Evolutionary conservation across 1,140 invertebrate species (phyloP), one percentile per base, ranked within the genome.

Genomic region (Conus betulinus): DNA sequence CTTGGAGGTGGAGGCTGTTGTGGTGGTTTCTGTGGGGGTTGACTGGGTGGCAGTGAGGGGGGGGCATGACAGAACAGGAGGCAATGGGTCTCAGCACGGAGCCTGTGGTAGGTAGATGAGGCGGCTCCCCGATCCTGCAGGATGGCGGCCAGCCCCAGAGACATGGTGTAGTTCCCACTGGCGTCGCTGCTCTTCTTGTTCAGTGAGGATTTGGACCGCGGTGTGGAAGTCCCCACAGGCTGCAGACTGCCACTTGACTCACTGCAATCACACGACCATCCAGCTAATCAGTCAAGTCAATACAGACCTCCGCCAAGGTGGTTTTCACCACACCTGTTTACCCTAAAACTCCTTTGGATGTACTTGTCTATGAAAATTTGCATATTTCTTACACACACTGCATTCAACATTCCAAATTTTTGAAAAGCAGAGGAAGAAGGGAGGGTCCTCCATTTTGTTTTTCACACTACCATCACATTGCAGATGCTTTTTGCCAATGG

Each of bases 161-260:
- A 97, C 52, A 97, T 97, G 27, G 97, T 98, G 93, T 97, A 98
- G 3, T 97, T 98, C 8, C 96, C 97, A 20, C 97, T 97, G 11
- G 89, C 90, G 11, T 25, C 39, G 85, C 85, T 78, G 83, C 27
- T 81, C 55, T 7, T 39, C 27, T 57, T 78, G 55, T 71, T 15
- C 7, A n/a, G 20, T 11, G 82, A 23, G 23, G 17, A 27, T 23
- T 23, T 63, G 7, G 53, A 53, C 55, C 88, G 84, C 17, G 94
- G 91, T 85, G 97, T 85, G 96, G 96, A 88, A 96, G 96, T 89
- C 91, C 5, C 78, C 67, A 67, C 27, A n/a, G 76, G n/a, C 5
- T 84, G 84, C 27, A 85, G 51, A 39, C 96, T 96, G 39, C 87
- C 84, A 76, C 82, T 78, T 13, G 96, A 95, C 7, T 97, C 97